Evolutionary conservation across 2,888 invertebrate species (phyloP).

Genomic region (Parnassius smintheus): DNA sequence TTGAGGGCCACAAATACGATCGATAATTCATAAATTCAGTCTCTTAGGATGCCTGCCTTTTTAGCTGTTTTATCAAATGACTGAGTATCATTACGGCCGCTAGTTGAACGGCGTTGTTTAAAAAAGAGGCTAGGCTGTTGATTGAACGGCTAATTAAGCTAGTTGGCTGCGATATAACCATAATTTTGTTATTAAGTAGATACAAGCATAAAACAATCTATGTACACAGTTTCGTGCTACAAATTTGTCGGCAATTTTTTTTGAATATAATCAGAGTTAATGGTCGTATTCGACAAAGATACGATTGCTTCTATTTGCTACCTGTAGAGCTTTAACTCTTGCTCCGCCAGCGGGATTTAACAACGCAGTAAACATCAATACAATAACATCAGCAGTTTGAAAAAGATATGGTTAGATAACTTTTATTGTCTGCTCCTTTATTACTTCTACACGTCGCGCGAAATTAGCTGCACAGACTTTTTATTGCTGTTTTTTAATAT

Average conservation of each 20-base stretch:
- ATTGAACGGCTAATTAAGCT: too few species aligned
- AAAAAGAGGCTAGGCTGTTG: too few species aligned
- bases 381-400: conserved; percentile 27
- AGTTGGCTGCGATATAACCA: too few species aligned
- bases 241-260: neutral
- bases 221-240: too few species aligned
- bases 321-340: conserved; percentile 6
- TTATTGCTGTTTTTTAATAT: neutral
- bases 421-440: conserved; percentile 14
- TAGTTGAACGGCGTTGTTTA: too few species aligned
- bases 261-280: neutral
- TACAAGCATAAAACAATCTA: too few species aligned
- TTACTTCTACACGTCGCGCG: conserved; percentile 3
- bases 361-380: conserved; percentile 26
- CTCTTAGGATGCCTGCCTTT: too few species aligned
- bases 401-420: conserved; percentile 12
- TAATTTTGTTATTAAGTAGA: too few species aligned
- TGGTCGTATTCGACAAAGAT: conserved; percentile 15
- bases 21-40: too few species aligned
- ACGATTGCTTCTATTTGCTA: conserved; percentile 22
- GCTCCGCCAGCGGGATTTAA: conserved; percentile 10
- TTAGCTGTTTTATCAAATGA: too few species aligned
- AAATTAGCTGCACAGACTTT: neutral
- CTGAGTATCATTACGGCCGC: too few species aligned
- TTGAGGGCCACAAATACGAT: too few species aligned